Percentiles rank a stretch among this genome's conserved stretches.
Evolutionary conservation across 2,113 vertebrate species (phyloP).

Genomic region (Pagrus major): DNA sequence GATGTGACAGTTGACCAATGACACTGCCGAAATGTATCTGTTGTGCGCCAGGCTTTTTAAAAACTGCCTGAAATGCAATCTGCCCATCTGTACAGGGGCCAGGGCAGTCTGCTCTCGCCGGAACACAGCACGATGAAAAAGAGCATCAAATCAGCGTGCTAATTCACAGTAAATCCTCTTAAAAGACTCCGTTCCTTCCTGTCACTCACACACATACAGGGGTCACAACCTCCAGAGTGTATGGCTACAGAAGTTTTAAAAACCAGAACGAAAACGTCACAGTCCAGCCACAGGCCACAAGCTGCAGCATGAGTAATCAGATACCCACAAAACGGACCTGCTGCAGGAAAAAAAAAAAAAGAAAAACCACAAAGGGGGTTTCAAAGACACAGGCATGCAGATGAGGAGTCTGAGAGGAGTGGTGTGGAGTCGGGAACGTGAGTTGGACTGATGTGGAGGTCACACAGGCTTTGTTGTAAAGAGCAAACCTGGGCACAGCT

Average conservation of each 20-base stretch:
- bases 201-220: conserved; percentile 71
- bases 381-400: conserved; percentile 64
- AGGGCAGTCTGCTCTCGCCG: conserved; percentile 21
- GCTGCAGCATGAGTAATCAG: conserved; percentile 69
- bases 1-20: conserved; percentile 66
- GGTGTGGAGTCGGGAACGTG: conserved; percentile 56
- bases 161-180: conserved; percentile 83
- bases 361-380: conserved; percentile 37
- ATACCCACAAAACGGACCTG: conserved; percentile 71
- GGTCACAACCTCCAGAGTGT: conserved; percentile 73
- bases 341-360: conserved; percentile 30
- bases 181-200: conserved; percentile 75
- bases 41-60: conserved; percentile 42
- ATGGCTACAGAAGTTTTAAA: conserved; percentile 70
- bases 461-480: conserved; percentile 65
- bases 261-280: conserved; percentile 73
- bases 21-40: conserved; percentile 42
- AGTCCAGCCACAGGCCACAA: conserved; percentile 58
- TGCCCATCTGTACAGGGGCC: conserved; percentile 61
- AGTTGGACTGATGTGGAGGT: conserved; percentile 58
- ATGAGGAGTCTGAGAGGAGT: conserved; percentile 68
- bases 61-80: conserved; percentile 69
- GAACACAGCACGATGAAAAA: conserved; percentile 64
- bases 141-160: conserved; percentile 72
- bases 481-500: conserved; percentile 39